These are phyloP conservation scores for Tenrec ecaudatus DNA, from an alignment of 2,113 vertebrate genomes.

Conservation along the genomic window DNA sequence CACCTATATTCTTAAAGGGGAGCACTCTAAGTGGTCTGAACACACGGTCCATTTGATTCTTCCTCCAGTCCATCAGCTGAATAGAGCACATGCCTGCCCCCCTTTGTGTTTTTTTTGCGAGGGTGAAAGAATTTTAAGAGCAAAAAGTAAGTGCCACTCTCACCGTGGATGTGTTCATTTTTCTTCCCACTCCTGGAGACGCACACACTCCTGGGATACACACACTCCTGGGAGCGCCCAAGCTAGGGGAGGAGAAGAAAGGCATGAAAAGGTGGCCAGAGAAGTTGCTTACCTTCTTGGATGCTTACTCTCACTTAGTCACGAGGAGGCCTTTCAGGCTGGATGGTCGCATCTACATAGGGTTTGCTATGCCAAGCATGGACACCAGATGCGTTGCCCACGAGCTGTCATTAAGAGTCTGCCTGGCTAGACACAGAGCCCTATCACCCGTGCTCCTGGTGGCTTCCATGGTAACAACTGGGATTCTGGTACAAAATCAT, in stretches of 20 bases:
- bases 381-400: not conserved
- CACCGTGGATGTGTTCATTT: constrained; percentile 12
- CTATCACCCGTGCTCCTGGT: not conserved
- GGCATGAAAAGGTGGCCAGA: not conserved
- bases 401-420: not conserved
- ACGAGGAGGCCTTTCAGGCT: not conserved
- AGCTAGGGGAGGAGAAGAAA: not conserved
- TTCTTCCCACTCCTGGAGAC: not conserved
- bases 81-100: too few relatives aligned
- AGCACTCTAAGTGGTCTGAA: too few relatives aligned
- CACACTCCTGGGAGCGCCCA: not conserved
- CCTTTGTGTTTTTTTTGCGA: not conserved
- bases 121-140: not conserved
- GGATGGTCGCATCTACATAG: not conserved
- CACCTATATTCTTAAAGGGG: too few relatives aligned
- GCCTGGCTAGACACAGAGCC: not conserved
- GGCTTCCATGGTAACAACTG: not conserved
- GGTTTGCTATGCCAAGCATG: not conserved
- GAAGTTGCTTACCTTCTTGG: not conserved
- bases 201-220: too few relatives aligned
- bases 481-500: not conserved
- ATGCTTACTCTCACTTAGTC: not conserved
- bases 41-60: too few relatives aligned
- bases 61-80: too few relatives aligned
- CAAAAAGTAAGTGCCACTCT: not conserved